Percentiles rank a stretch among this genome's conserved stretches.
Conservation (phyloP, 1,140 invertebrate species). For the Carcinoscorpius rotundicauda region DNA sequence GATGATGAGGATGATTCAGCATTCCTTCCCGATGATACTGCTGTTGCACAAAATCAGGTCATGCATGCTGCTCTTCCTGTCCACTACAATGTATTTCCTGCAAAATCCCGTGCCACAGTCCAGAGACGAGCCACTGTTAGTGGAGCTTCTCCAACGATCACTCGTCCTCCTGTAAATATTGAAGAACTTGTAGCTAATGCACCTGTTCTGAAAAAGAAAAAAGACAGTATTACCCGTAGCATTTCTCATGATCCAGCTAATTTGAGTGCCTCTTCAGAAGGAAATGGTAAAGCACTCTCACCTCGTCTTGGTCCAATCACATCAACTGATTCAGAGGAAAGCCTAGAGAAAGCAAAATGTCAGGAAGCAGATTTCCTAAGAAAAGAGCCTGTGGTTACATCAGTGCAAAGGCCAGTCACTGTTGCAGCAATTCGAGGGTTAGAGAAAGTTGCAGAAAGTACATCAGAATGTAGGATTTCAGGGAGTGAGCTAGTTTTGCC, state of each 20-base stretch:
- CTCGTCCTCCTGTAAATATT: constrained; percentile 48
- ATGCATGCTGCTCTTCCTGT: too few species aligned
- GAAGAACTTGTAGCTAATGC: constrained; percentile 37
- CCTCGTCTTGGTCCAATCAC: background rate
- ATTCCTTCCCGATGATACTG: constrained; percentile 18
- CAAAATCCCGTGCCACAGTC: constrained; percentile 5
- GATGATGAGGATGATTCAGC: constrained; percentile 30
- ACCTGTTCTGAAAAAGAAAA: constrained; percentile 3
- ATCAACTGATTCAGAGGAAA: background rate
- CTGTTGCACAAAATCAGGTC: background rate
- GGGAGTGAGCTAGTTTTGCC: background rate
- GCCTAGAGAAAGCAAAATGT: background rate
- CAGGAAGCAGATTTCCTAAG: too few species aligned
- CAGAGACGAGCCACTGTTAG: constrained; percentile 77
- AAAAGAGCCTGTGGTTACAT: too few species aligned
- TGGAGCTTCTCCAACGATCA: constrained; percentile 58
- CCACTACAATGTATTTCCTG: constrained; percentile 1
- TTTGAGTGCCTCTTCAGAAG: background rate
- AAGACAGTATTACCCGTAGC: constrained; percentile 12
- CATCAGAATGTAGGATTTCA: too few species aligned
- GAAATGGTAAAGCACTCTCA: background rate
- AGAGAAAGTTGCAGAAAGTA: too few species aligned
- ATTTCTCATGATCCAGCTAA: constrained; percentile 18
- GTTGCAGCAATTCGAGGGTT: too few species aligned
- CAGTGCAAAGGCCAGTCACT: too few species aligned